Conservation (phyloP, 2,888 invertebrate genomes). For the Acronicta aceris region DNA sequence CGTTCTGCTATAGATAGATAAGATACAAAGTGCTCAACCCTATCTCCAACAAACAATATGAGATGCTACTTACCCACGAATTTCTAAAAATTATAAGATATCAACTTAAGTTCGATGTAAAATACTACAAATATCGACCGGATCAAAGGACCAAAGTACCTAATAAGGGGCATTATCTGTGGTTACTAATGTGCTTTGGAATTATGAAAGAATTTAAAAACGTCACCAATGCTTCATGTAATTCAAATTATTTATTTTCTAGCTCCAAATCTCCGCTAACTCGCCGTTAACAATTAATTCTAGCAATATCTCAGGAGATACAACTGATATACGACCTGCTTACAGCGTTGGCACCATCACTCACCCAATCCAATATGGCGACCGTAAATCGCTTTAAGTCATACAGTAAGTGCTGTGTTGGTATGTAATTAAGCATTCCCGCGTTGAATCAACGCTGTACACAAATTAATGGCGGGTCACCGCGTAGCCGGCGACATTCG, state of each 20-base stretch:
- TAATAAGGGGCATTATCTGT: too few species aligned
- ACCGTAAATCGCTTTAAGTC: conserved; percentile 62
- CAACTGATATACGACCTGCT: conserved; percentile 47
- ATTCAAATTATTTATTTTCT: conserved; percentile 30
- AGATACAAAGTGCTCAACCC: too few species aligned
- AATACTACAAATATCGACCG: too few species aligned
- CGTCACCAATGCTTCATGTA: neutral
- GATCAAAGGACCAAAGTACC: neutral
- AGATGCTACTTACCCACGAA: too few species aligned
- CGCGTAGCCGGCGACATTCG: conserved; percentile 47
- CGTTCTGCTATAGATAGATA: too few species aligned
- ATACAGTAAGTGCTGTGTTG: conserved; percentile 58
- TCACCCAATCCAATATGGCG: conserved; percentile 58
- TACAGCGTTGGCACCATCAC: conserved; percentile 50
- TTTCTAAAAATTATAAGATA: too few species aligned
- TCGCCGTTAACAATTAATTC: conserved; percentile 47
- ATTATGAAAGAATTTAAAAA: too few species aligned
- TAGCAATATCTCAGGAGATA: conserved; percentile 47
- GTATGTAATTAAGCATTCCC: conserved; percentile 65
- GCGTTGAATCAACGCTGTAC: conserved; percentile 62
- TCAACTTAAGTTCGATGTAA: too few species aligned
- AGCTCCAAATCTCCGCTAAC: conserved; percentile 30
- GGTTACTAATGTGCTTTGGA: too few species aligned
- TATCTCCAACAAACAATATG: too few species aligned
- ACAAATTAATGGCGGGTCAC: conserved; percentile 62